Evolutionary conservation across 2,888 invertebrate species (phyloP).

Genomic region (Drosophila atripex): DNA sequence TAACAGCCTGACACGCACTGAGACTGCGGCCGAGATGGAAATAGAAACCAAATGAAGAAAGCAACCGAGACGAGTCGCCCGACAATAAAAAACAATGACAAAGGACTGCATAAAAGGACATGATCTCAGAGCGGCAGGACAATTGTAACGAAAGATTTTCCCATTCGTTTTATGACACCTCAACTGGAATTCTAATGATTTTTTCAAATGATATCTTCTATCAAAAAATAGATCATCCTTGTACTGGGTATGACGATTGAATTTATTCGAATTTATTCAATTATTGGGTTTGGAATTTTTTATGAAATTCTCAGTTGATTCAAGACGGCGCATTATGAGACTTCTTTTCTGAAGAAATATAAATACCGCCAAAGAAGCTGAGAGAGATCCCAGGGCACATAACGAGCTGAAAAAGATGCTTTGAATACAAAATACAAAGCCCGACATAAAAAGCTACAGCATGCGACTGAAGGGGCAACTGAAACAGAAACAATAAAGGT

Average conservation of each 20-base stretch:
- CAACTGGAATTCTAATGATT: background rate
- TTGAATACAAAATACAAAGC: constrained; percentile 53
- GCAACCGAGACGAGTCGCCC: constrained; percentile 39
- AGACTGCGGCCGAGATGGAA: constrained; percentile 31
- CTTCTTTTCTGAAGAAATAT: constrained; percentile 5
- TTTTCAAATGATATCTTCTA: background rate
- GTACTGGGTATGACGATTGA: background rate
- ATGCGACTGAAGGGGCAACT: constrained; percentile 10
- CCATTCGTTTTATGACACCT: background rate
- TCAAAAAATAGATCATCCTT: background rate
- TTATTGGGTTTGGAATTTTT: constrained; percentile 14
- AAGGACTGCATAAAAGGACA: constrained; percentile 19
- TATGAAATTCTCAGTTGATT: constrained; percentile 11
- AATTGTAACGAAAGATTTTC: background rate
- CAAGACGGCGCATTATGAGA: constrained; percentile 17
- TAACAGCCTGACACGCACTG: constrained; percentile 67
- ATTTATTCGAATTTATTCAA: background rate
- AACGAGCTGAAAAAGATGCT: constrained; percentile 56
- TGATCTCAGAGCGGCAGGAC: constrained; percentile 1
- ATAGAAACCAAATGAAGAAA: constrained; percentile 45
- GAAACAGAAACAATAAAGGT: constrained; percentile 59
- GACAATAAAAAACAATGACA: constrained; percentile 49
- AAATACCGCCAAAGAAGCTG: constrained; percentile 24
- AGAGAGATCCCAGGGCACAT: constrained; percentile 42
- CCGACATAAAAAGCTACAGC: constrained; percentile 28